These are phyloP conservation scores for Albula goreensis DNA, from an alignment of 2,113 vertebrate species.

Conservation along the genomic window DNA sequence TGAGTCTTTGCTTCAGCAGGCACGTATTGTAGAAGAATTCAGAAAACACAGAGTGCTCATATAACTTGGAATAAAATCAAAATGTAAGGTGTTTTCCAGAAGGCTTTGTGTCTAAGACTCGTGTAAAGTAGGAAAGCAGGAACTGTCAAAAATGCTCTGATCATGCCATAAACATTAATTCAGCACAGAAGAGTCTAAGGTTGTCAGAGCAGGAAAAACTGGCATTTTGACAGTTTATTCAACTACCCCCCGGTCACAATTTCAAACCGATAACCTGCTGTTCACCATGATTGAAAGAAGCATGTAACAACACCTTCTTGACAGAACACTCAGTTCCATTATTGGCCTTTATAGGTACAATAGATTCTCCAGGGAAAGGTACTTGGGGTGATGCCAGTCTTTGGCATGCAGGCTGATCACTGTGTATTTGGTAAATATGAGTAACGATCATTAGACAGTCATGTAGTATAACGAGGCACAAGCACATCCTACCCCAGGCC, in stretches of 20 bases:
- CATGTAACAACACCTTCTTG: too few relatives aligned
- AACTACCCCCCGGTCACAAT: too few relatives aligned
- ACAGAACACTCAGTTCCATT: not conserved
- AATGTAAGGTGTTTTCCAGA: not conserved
- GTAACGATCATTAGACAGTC: not conserved
- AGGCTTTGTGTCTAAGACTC: not conserved
- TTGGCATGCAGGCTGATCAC: not conserved
- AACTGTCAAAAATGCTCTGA: too few relatives aligned
- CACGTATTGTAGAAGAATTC: not conserved
- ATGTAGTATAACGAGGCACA: not conserved
- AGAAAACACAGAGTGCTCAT: too few relatives aligned
- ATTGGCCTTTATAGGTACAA: not conserved
- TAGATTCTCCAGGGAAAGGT: not conserved
- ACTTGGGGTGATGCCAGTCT: not conserved
- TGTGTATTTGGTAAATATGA: not conserved
- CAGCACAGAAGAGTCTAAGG: too few relatives aligned
- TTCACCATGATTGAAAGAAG: too few relatives aligned
- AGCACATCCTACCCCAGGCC: not conserved
- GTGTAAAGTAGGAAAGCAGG: too few relatives aligned
- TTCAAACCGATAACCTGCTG: too few relatives aligned
- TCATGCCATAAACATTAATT: too few relatives aligned
- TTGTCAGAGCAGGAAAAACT: too few relatives aligned
- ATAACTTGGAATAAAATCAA: too few relatives aligned
- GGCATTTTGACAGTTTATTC: too few relatives aligned
- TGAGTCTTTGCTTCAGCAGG: not conserved